Evolutionary conservation across 2,888 invertebrate genomes (phyloP).

Genomic region (Saturnia pavonia): DNA sequence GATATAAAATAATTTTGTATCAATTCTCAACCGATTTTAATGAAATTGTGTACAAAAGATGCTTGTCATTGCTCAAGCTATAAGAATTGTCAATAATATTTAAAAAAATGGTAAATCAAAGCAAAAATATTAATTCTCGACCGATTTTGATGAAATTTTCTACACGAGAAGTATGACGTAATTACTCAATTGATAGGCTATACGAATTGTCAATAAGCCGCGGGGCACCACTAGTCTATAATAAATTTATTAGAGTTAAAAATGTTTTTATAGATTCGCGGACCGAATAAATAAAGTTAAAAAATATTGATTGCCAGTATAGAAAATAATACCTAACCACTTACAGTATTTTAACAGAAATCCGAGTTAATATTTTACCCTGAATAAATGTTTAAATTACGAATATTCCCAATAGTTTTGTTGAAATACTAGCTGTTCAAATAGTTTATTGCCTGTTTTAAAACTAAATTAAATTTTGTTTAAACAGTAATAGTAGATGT

Average conservation of each 20-base stretch:
- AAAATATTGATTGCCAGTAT: background rate
- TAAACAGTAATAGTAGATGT: conserved; percentile 27
- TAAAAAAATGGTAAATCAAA: no score
- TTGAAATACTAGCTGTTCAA: conserved; percentile 36
- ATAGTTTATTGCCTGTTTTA: conserved; percentile 42
- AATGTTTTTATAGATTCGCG: background rate
- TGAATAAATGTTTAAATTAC: conserved; percentile 39
- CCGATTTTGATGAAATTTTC: no score
- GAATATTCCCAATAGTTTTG: conserved; percentile 26
- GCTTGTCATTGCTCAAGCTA: no score
- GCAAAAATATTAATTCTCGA: no score
- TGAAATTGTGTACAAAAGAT: no score
- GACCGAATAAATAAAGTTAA: background rate
- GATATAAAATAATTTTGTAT: no score
- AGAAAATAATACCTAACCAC: conserved; percentile 19
- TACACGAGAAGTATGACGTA: no score
- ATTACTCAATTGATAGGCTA: no score
- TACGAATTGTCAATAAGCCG: no score
- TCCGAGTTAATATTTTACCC: conserved; percentile 26
- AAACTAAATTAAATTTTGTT: conserved; percentile 41
- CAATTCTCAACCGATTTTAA: no score
- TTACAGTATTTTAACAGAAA: conserved; percentile 31
- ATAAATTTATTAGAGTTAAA: conserved; percentile 7
- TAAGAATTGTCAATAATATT: no score
- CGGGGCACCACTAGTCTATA: no score